Conservation (phyloP, 2,113 vertebrate genomes). For the Acanthochromis polyacanthus region DNA sequence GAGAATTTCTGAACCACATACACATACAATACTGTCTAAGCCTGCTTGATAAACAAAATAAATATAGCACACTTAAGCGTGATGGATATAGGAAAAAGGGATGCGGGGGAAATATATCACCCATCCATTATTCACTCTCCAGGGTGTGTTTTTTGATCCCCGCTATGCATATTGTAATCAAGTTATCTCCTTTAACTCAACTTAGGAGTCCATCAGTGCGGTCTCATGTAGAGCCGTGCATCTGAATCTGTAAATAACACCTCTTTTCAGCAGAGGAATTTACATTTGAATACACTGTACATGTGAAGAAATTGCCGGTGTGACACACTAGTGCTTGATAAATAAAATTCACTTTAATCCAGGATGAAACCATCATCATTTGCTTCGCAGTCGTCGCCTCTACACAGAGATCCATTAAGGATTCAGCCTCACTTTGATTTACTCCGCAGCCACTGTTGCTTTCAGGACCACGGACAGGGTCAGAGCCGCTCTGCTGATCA, state of each 20-base stretch:
- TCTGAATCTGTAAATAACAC: constrained; percentile 6
- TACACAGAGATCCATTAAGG: constrained; percentile 34
- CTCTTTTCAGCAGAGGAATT: constrained; percentile 9
- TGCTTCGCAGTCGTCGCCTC: constrained; percentile 11
- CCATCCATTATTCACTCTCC: not conserved
- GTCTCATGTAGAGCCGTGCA: not conserved
- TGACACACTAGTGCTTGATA: not conserved
- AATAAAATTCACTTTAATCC: constrained; percentile 9
- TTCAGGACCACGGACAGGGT: constrained; percentile 69
- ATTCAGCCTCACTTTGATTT: constrained; percentile 55
- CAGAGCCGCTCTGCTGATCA: constrained; percentile 48
- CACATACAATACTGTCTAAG: constrained; percentile 3
- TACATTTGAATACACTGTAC: constrained; percentile 8
- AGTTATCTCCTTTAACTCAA: constrained; percentile 14
- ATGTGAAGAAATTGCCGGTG: not conserved
- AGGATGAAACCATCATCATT: constrained; percentile 38
- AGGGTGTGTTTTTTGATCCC: not conserved
- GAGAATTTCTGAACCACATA: constrained; percentile 20
- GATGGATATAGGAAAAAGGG: not conserved
- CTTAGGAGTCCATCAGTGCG: not conserved
- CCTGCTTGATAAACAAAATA: constrained; percentile 19
- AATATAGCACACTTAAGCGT: not conserved
- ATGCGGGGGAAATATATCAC: constrained; percentile 5
- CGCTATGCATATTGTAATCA: not conserved
- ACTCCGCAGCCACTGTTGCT: constrained; percentile 56